phyloP scores from a whole-genome alignment of 2,113 vertebrate genomes.

The Grammomys surdaster region DNA sequence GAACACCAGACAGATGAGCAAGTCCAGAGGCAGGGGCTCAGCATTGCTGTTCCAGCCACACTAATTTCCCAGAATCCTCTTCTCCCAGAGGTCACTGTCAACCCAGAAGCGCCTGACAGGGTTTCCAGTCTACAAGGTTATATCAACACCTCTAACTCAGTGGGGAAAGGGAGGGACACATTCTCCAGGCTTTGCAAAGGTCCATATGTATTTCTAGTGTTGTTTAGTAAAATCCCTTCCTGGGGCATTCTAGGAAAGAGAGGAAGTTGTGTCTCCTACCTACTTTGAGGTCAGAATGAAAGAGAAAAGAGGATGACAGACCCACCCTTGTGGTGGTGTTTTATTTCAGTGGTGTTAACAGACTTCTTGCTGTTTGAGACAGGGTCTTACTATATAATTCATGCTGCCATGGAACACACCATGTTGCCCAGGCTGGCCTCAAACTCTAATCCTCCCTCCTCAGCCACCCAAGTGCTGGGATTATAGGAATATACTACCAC shows the following conservation, averaged over 20 bases:
- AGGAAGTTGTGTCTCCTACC: background rate
- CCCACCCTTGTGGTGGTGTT: background rate
- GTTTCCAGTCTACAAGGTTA: background rate
- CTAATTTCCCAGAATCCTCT: background rate
- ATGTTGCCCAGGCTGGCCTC: background rate
- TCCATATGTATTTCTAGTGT: fast-evolving
- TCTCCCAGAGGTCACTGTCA: background rate
- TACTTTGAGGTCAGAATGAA: fast-evolving
- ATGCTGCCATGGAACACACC: background rate
- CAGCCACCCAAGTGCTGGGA: no score
- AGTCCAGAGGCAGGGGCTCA: background rate
- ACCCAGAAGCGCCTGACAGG: background rate
- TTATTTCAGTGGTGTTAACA: background rate
- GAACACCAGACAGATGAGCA: background rate
- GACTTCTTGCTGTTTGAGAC: background rate
- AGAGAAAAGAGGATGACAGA: no score
- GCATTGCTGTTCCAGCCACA: background rate
- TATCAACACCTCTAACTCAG: background rate
- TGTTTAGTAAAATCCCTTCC: background rate
- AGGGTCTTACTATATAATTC: background rate
- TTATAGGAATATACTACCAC: background rate
- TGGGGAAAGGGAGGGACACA: background rate
- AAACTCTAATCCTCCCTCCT: background rate
- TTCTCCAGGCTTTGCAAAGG: background rate
- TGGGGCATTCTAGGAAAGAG: background rate